These are phyloP conservation scores for Hydrochoerus hydrochaeris DNA, from an alignment of 2,113 vertebrate genomes.

Conservation along the genomic window DNA sequence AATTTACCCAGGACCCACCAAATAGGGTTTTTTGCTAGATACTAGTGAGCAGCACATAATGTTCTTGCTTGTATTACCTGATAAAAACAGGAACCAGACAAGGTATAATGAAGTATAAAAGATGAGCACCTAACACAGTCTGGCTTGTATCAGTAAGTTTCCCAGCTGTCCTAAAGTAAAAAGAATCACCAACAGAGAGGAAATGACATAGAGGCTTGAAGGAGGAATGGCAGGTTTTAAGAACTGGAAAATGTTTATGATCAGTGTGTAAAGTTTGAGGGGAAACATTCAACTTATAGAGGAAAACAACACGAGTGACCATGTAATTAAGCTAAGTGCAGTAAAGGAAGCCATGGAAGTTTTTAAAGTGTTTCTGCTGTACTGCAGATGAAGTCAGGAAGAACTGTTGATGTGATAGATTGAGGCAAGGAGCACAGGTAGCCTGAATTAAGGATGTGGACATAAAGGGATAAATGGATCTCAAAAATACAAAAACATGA, in stretches of 20 bases:
- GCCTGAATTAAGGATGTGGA: neutral
- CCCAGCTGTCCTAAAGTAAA: neutral
- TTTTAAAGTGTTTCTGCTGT: neutral
- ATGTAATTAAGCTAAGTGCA: neutral
- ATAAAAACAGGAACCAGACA: neutral
- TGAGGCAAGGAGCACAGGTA: neutral
- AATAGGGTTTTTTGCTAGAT: neutral
- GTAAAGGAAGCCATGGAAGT: neutral
- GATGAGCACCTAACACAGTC: neutral
- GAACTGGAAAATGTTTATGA: slow-evolving; percentile 6
- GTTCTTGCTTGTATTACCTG: neutral
- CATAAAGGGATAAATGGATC: neutral
- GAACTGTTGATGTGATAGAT: neutral
- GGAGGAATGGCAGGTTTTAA: neutral
- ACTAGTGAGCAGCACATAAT: neutral
- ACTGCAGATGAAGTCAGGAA: neutral
- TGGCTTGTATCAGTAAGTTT: neutral
- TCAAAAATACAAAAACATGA: neutral
- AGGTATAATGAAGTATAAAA: slow-evolving; percentile 36
- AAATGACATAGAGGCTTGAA: neutral
- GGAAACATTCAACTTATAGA: neutral
- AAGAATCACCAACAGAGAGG: neutral
- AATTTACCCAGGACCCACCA: neutral
- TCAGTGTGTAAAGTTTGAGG: neutral
- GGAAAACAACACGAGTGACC: neutral